A percentile compares a stretch with the other conserved stretches of the same genome.
Evolutionary conservation across 2,113 vertebrate species (phyloP).

Genomic region (Pithys albifrons): DNA sequence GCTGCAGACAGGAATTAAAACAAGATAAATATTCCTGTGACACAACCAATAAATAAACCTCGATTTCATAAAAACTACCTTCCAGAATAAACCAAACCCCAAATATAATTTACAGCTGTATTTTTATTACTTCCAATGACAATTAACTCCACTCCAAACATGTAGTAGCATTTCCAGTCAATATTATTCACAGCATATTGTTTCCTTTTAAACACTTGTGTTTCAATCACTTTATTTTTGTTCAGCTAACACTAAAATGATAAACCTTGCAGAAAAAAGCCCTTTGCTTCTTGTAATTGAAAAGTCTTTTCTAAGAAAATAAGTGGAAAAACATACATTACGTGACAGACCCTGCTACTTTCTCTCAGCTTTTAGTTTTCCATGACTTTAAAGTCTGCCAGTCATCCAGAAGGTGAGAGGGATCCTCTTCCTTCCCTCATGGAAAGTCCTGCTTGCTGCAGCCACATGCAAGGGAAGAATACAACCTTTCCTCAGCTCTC

Average conservation of each 20-base stretch:
- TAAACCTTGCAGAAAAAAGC: neutral
- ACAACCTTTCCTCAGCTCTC: neutral
- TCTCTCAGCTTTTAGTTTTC: neutral
- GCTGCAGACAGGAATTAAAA: neutral
- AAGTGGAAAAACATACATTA: neutral
- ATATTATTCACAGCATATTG: neutral
- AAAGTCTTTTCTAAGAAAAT: neutral
- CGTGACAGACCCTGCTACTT: neutral
- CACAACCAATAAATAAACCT: constrained; percentile 11
- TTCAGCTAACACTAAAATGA: neutral
- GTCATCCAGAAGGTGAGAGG: neutral
- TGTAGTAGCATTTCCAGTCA: neutral
- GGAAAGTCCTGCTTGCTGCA: neutral
- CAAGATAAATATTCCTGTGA: neutral
- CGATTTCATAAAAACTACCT: constrained; percentile 9
- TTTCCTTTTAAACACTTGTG: neutral
- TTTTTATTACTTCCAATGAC: neutral
- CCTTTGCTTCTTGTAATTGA: neutral
- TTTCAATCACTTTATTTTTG: neutral
- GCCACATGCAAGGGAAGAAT: rapidly evolving
- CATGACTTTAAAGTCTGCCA: neutral
- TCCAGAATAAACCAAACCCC: constrained; percentile 2
- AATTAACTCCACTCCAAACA: neutral
- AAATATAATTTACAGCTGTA: neutral
- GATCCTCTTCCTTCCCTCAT: neutral